A percentile compares a stretch with the other conserved stretches of the same genome.
These are phyloP conservation scores for Clarias magur DNA, from an alignment of 2,113 vertebrate species.

Conservation along the genomic window DNA sequence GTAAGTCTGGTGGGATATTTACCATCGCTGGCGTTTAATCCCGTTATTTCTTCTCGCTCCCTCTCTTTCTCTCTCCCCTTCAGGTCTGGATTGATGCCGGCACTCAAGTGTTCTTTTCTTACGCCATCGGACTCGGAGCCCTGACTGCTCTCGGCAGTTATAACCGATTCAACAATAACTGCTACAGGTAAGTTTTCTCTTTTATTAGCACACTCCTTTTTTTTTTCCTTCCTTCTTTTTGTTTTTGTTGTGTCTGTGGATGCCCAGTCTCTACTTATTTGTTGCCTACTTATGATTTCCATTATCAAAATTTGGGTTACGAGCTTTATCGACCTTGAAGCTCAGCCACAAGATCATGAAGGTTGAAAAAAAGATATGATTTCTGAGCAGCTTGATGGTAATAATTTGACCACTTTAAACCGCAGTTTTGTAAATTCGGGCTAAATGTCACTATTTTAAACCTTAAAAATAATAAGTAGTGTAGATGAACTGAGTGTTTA, in stretches of 20 bases:
- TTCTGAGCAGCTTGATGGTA: background rate
- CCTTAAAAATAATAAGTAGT: background rate
- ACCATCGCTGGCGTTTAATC: background rate
- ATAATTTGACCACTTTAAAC: background rate
- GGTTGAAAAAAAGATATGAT: background rate
- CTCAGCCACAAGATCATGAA: background rate
- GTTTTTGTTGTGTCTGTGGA: background rate
- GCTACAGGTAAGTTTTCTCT: conserved; percentile 73
- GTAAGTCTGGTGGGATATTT: background rate
- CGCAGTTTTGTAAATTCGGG: too few relatives aligned
- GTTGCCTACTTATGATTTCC: background rate
- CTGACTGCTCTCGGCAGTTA: conserved; percentile 80
- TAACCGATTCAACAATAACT: conserved; percentile 82
- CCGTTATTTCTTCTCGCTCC: background rate
- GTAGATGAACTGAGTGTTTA: background rate
- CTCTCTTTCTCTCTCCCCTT: background rate
- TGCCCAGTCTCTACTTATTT: background rate
- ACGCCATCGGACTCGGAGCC: conserved; percentile 80
- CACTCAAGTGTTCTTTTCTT: conserved; percentile 80
- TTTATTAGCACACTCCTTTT: background rate
- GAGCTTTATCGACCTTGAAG: background rate
- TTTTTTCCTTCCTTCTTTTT: background rate
- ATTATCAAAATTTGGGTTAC: conserved; percentile 31
- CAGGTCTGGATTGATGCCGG: conserved; percentile 82
- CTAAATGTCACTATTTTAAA: background rate